Conservation (phyloP, 2,797 vertebrate genomes). For the Trachops cirrhosus region DNA sequence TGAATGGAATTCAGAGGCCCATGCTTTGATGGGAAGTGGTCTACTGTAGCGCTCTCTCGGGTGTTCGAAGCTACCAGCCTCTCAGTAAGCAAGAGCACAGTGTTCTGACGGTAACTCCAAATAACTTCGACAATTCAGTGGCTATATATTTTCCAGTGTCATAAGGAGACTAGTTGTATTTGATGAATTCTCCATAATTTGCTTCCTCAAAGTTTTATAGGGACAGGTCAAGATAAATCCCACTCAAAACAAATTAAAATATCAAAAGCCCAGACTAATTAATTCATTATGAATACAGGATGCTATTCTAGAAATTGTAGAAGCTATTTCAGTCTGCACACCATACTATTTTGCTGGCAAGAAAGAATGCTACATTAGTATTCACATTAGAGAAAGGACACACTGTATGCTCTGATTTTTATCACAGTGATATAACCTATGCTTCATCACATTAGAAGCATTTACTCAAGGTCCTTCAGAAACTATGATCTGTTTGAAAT, state of each 20-base stretch:
- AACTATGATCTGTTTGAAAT: background rate
- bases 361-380: background rate
- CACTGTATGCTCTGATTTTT: background rate
- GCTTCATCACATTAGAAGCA: background rate
- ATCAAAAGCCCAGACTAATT: background rate
- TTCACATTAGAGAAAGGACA: background rate
- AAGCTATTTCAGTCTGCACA: background rate
- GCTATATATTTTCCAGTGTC: background rate
- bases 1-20: background rate
- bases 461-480: background rate
- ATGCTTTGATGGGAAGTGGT: background rate
- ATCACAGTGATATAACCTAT: background rate
- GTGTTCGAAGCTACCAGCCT: background rate
- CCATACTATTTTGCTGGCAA: background rate
- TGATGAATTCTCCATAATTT: background rate
- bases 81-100: background rate
- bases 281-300: background rate
- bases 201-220: background rate
- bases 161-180: background rate
- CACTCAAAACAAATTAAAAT: background rate
- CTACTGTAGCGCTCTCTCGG: background rate
- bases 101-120: background rate
- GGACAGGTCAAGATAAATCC: background rate
- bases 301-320: background rate
- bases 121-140: background rate